Base-by-base conservation (phyloP, 2,888 invertebrate species). In the Acanthosepion esculentum region DNA sequence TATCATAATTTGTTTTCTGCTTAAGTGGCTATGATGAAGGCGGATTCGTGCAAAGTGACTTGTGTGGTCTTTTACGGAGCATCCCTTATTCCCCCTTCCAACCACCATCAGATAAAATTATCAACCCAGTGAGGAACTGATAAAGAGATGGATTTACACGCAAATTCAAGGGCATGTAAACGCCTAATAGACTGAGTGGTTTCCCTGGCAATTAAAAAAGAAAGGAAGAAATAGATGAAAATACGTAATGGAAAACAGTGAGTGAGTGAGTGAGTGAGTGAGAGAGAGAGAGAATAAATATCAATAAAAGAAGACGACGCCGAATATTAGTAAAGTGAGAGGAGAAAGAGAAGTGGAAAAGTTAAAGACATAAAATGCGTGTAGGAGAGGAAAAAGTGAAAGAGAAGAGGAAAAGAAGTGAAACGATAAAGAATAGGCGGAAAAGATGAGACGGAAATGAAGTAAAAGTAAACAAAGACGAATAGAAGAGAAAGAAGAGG, bases 81-180 rank as follows among this genome's bases (percentile, higher is more conserved):
- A 12, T n/a, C n/a, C 10, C n/a, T 1, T n/a, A 15, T 0, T 0
- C n/a, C n/a, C 15, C 0, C 78, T 7, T 6, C 59, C 78, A 1
- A 10, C 78, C 78, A 78, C 15, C 33, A 33, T 78, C 18, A 78
- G n/a, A 78, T 78, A n/a, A 78, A 78, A 78, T 78, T 78, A n/a
- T n/a, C 78, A 23, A 78, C n/a, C 78, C n/a, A 10, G 78, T n/a
- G 78, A 78, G 78, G 78, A 41, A 78, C 15, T 78, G 78, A 78
- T 59, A 59, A 59, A 23, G 59, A 59, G 59, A 23, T 78, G 33
- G n/a, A 78, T 78, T 78, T 78, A 78, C n/a, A n/a, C n/a, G 78
- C 12, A 78, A n/a, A 78, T 78, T n/a, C 78, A 78, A 78, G n/a
- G n/a, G n/a, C n/a, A 78, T 33, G 33, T 78, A 78, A 78, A 78